phyloP scores from a whole-genome alignment of 2,113 vertebrate genomes.

The Ptyas mucosa region DNA sequence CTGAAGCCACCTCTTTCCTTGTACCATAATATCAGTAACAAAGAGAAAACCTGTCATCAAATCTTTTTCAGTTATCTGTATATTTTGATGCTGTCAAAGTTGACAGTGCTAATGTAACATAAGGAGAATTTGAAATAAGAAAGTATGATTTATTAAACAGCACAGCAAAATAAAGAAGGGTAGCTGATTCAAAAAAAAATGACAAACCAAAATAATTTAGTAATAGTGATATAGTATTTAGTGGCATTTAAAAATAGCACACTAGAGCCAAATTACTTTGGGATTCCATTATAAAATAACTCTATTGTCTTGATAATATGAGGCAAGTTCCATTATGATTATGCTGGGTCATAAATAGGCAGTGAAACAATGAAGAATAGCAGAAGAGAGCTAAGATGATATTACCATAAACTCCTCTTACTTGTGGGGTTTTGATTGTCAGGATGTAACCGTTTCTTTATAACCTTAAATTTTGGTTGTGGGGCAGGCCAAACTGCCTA shows the following conservation, averaged over 20 bases:
- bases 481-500: neutral
- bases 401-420: neutral
- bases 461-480: neutral
- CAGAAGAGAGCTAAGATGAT: conserved; percentile 28
- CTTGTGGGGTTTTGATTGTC: neutral
- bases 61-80: conserved; percentile 59
- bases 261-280: conserved; percentile 65
- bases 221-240: conserved; percentile 53
- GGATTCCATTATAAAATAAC: conserved; percentile 58
- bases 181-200: conserved; percentile 46
- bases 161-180: conserved; percentile 63
- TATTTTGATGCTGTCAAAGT: conserved; percentile 66
- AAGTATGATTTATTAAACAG: conserved; percentile 65
- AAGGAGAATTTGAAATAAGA: conserved; percentile 71
- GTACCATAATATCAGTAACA: conserved; percentile 55
- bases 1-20: conserved; percentile 43
- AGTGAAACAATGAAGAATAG: conserved; percentile 72
- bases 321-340: conserved; percentile 67
- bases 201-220: conserved; percentile 50
- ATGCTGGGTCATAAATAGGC: conserved; percentile 68
- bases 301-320: conserved; percentile 66
- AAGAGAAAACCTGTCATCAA: conserved; percentile 64
- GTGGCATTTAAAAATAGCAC: conserved; percentile 70
- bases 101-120: conserved; percentile 49
- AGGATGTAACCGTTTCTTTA: neutral